Conservation (phyloP, 1,140 invertebrate genomes). For the Sinonovacula constricta region DNA sequence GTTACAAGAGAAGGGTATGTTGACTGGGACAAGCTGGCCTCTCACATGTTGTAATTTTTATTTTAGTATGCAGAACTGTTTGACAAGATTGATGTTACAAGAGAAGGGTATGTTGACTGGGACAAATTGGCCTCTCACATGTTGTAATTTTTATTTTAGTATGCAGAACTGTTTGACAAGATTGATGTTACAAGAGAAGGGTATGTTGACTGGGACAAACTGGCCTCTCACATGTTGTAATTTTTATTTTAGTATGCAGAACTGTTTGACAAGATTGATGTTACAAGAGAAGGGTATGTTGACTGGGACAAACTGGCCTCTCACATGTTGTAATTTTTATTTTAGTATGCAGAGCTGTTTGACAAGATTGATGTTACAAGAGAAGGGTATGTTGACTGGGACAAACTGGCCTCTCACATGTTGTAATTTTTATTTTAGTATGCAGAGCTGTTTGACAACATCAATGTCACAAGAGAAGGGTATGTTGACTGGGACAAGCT, state of each 20-base stretch:
- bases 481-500: slow-evolving; percentile 79
- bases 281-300: slow-evolving; percentile 75
- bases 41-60: slow-evolving; percentile 77
- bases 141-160: slow-evolving; percentile 76
- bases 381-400: slow-evolving; percentile 78
- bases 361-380: slow-evolving; percentile 78
- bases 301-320: slow-evolving; percentile 78
- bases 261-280: slow-evolving; percentile 78
- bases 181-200: slow-evolving; percentile 77
- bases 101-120: slow-evolving; percentile 78
- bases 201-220: slow-evolving; percentile 78
- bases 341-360: slow-evolving; percentile 77
- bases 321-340: slow-evolving; percentile 77
- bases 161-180: slow-evolving; percentile 77
- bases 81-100: slow-evolving; percentile 78
- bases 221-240: slow-evolving; percentile 77
- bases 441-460: slow-evolving; percentile 77
- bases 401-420: slow-evolving; percentile 77
- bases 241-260: slow-evolving; percentile 76
- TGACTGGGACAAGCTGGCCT: slow-evolving; percentile 78
- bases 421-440: slow-evolving; percentile 76
- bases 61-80: slow-evolving; percentile 76
- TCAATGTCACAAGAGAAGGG: slow-evolving; percentile 76
- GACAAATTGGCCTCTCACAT: slow-evolving; percentile 78
- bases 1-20: slow-evolving; percentile 76